Base-by-base conservation (phyloP, 2,888 invertebrate species). In the Eupithecia pulchellata region DNA sequence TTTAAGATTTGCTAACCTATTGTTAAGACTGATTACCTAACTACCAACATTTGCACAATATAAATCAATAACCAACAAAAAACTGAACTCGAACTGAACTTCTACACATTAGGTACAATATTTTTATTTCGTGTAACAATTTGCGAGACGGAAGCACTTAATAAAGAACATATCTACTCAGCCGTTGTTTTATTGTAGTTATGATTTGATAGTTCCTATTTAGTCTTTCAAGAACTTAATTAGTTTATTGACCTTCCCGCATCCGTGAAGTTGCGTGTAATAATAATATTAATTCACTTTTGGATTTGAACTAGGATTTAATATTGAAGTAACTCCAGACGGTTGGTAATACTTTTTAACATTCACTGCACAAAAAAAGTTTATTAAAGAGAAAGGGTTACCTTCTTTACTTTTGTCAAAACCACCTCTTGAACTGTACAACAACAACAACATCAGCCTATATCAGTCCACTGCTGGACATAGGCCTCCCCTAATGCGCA, bases 161-260 rank as follows among this genome's bases (percentile, higher is more conserved):
- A 66, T 72, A 68, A 70, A 69, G 55, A 36, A 66, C n/a, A 30
- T 55, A 39, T 47, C 20, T 63, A 63, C 66, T 63, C 64, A 66
- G 62, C 34, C 34, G 20, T 11, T 57, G 62, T 70, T 66, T 66
- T 70, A 66, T 70, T 70, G 34, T 57, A 25, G n/a, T 32, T 52
- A 30, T 65, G 62, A 69, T 62, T 42, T 62, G 47, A 30, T n/a
- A 52, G 47, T 60, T 69, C 64, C 69, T 64, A 39, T 27, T 69
- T 65, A 29, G 52, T 25, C 52, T 25, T 52, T 47, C 20, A 20
- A 20, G 20, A 47, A 20, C 20, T 47, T 47, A 20, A 25, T 47
- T 4, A 20, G 47, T 20, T 47, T 25, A 47, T 47, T 47, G 20
- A 8, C 39, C 17, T 39, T 4, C 17, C 47, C 20, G 47, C n/a